Evolutionary conservation across 1,140 invertebrate species (phyloP).

Genomic region (Drosophila insularis): DNA sequence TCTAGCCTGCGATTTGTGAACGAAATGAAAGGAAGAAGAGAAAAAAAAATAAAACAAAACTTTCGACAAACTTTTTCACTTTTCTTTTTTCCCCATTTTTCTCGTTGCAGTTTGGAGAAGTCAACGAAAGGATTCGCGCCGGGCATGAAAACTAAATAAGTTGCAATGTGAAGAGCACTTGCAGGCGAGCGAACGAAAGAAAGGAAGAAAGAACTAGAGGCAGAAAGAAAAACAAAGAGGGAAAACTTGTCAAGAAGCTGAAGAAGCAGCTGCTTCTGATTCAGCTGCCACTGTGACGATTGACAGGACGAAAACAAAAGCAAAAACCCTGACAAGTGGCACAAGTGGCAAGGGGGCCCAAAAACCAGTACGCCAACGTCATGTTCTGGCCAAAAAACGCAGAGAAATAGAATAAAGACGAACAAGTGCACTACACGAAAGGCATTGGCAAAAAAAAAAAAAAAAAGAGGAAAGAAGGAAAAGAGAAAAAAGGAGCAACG

Average conservation of each 20-base stretch:
- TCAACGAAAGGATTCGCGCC: constrained; percentile 38
- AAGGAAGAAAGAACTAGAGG: constrained; percentile 13
- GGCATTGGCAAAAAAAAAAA: constrained; percentile 29
- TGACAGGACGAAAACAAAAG: constrained; percentile 74
- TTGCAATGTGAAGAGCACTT: constrained; percentile 76
- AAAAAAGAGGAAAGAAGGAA: neutral
- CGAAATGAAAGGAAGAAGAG: constrained; percentile 11
- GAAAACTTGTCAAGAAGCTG: constrained; percentile 45
- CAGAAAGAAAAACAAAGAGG: constrained; percentile 38
- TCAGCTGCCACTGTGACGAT: constrained; percentile 59
- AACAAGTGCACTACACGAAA: constrained; percentile 16
- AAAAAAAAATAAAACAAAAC: constrained; percentile 6
- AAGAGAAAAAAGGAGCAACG: constrained; percentile 29
- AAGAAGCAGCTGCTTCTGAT: constrained; percentile 23
- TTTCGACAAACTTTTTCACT: constrained; percentile 52
- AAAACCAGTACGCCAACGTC: constrained; percentile 40
- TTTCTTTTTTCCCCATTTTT: constrained; percentile 37
- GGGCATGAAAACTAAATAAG: constrained; percentile 66
- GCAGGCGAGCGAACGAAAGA: constrained; percentile 15
- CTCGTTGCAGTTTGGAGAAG: constrained; percentile 53
- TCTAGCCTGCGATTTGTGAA: constrained; percentile 52
- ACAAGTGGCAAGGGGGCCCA: constrained; percentile 35
- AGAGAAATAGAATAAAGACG: constrained; percentile 33
- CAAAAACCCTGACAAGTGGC: constrained; percentile 49
- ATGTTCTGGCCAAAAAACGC: constrained; percentile 62